Evolutionary conservation across 2,888 invertebrate species (phyloP).

Genomic region (Phyllotreta cruciferae): DNA sequence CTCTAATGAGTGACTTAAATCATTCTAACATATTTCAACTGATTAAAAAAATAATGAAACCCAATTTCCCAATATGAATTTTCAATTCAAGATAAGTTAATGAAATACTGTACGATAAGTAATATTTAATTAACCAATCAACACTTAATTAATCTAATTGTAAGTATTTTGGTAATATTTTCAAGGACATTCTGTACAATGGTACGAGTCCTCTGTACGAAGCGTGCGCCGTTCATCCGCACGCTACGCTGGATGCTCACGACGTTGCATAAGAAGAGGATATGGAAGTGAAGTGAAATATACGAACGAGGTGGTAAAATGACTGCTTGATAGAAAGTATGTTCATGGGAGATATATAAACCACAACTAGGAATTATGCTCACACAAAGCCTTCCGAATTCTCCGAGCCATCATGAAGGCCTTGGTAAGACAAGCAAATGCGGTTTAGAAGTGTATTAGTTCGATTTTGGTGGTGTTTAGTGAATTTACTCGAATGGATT

Average conservation of each 20-base stretch:
- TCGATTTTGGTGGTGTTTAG: conserved; percentile 28
- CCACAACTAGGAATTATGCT: conserved; percentile 46
- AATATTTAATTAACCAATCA: conserved; percentile 1
- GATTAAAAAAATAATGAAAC: too few species aligned
- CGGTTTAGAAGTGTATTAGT: conserved; percentile 25
- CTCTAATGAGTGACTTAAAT: too few species aligned
- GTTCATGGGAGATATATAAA: conserved; percentile 56
- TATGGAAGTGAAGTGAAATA: conserved; percentile 55
- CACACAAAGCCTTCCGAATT: conserved; percentile 59
- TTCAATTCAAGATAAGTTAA: background rate
- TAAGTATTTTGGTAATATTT: conserved; percentile 3
- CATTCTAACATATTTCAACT: too few species aligned
- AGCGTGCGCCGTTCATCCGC: conserved; percentile 20
- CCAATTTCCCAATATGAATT: too few species aligned
- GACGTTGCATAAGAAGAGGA: conserved; percentile 47
- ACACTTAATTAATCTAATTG: conserved; percentile 5
- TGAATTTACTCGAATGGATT: conserved; percentile 21
- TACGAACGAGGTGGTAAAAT: conserved; percentile 52
- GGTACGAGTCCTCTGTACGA: conserved; percentile 4
- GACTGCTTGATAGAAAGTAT: conserved; percentile 56
- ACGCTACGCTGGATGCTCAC: conserved; percentile 39
- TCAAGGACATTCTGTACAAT: conserved; percentile 15
- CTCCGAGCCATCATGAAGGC: conserved; percentile 57
- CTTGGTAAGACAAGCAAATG: conserved; percentile 54
- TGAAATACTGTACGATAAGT: background rate